Conservation (phyloP, 2,888 invertebrate genomes). For the Cistogaster globosa region DNA sequence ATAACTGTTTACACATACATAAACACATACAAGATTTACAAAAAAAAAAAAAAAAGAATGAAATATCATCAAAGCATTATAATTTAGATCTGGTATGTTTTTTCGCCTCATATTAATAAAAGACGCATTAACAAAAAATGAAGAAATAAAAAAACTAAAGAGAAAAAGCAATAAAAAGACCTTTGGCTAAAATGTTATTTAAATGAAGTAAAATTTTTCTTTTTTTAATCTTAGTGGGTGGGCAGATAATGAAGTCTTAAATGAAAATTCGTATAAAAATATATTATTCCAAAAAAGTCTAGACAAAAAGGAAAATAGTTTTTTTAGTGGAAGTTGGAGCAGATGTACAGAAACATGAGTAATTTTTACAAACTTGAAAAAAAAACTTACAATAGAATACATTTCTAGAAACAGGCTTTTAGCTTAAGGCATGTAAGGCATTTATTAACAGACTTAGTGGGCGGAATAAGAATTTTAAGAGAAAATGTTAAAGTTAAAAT, state of each 20-base stretch:
- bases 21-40: not conserved
- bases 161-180: conserved; percentile 37
- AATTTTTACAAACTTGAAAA: not conserved
- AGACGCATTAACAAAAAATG: not conserved
- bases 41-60: conserved; percentile 31
- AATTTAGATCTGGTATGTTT: conserved; percentile 34
- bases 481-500: not conserved
- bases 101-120: not conserved
- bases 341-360: not conserved
- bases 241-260: conserved; percentile 44
- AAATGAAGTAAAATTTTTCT: conserved; percentile 31
- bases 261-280: conserved; percentile 12
- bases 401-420: not conserved
- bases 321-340: not conserved
- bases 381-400: not conserved
- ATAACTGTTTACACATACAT: not conserved
- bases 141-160: not conserved
- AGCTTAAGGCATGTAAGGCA: not conserved
- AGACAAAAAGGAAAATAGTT: conserved; percentile 21
- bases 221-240: conserved; percentile 8
- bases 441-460: not conserved
- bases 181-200: conserved; percentile 56
- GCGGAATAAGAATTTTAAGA: not conserved
- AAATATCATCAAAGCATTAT: conserved; percentile 47
- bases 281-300: conserved; percentile 27